Evolutionary conservation across 2,888 invertebrate species (phyloP).

Genomic region (Pandemis heparana): DNA sequence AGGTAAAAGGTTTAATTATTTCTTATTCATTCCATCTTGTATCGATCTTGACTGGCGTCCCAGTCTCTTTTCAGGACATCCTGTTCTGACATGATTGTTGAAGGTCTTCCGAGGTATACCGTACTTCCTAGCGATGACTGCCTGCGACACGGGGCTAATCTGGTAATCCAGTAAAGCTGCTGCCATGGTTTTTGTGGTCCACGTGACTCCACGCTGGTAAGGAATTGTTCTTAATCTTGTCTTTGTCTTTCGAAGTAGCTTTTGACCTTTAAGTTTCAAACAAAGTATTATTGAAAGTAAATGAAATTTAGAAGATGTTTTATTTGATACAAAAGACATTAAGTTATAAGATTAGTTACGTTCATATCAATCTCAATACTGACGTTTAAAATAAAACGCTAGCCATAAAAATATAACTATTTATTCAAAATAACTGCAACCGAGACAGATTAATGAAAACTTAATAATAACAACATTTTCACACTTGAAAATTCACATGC

Average conservation of each 20-base stretch:
- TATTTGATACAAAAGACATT: no score
- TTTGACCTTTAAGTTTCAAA: not conserved
- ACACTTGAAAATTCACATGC: not conserved
- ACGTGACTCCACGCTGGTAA: not conserved
- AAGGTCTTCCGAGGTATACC: constrained; percentile 8
- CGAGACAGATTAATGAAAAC: not conserved
- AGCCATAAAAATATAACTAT: not conserved
- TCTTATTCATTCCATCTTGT: no score
- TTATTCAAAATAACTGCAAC: not conserved
- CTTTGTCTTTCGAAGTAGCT: not conserved
- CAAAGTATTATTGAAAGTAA: not conserved
- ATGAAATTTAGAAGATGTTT: not conserved
- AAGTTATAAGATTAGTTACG: no score
- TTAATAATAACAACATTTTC: constrained; percentile 5
- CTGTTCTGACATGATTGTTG: not conserved
- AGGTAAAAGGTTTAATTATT: no score
- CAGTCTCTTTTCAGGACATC: not conserved
- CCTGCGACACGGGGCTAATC: not conserved
- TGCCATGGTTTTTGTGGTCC: not conserved
- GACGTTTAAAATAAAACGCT: not conserved
- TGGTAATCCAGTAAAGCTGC: not conserved
- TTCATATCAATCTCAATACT: not conserved
- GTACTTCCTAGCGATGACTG: constrained; percentile 7
- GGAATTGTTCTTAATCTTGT: not conserved
- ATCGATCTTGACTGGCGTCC: not conserved